Percentiles rank a stretch among this genome's conserved stretches.
phyloP scores from a whole-genome alignment of 2,113 vertebrate species.

The Emydocephalus ijimae region DNA sequence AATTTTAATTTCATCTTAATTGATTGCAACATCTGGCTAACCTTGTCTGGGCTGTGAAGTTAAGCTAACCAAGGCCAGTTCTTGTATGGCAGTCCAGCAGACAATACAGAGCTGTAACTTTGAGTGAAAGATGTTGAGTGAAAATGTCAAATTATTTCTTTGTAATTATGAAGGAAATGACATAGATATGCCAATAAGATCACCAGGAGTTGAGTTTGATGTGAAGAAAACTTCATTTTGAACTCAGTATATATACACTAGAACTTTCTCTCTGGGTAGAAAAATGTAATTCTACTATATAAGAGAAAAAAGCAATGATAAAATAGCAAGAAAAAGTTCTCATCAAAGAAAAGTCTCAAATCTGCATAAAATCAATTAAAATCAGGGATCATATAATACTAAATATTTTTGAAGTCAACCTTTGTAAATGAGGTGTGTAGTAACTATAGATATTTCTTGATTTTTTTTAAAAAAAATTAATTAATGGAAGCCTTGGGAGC shows the following conservation, averaged over 20 bases:
- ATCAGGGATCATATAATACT: slow-evolving; percentile 50
- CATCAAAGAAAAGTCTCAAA: slow-evolving; percentile 46
- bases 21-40: neutral
- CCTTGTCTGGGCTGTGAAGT: neutral
- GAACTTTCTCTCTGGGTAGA: slow-evolving; percentile 15
- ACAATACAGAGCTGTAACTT: neutral
- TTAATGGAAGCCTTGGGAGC: slow-evolving; percentile 69
- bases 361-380: slow-evolving; percentile 61
- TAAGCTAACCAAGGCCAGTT: neutral
- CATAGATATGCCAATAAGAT: neutral
- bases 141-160: neutral
- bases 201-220: neutral
- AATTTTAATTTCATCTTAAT: slow-evolving; percentile 42
- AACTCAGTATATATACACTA: slow-evolving; percentile 5
- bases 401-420: slow-evolving; percentile 41
- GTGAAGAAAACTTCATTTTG: neutral
- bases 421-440: slow-evolving; percentile 48
- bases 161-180: neutral
- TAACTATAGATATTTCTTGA: slow-evolving; percentile 59
- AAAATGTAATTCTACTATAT: slow-evolving; percentile 28
- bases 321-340: slow-evolving; percentile 59
- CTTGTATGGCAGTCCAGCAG: neutral
- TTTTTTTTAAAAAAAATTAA: slow-evolving; percentile 61
- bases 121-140: neutral
- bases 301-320: slow-evolving; percentile 31